A percentile compares a stretch with the other conserved stretches of the same genome.
These are phyloP conservation scores for Neocloeon triangulifer DNA, from an alignment of 1,140 invertebrate genomes.

Conservation along the genomic window DNA sequence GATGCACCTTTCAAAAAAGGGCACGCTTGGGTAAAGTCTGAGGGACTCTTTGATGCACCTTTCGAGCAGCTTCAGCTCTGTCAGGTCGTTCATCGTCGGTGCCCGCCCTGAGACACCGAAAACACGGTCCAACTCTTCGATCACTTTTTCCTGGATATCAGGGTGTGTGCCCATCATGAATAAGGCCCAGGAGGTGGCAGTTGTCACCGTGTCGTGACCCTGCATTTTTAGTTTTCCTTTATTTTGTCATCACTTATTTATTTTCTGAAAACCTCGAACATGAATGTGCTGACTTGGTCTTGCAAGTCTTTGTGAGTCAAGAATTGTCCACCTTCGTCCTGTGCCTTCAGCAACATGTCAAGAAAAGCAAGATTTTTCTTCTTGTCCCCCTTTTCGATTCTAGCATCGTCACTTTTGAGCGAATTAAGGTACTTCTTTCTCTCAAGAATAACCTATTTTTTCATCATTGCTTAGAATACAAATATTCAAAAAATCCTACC, in stretches of 20 bases:
- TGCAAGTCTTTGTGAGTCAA: slow-evolving; percentile 23
- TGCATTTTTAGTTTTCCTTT: slow-evolving; percentile 10
- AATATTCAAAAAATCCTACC: too few relatives aligned
- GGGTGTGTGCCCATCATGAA: slow-evolving; percentile 34
- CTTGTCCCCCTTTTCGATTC: too few relatives aligned
- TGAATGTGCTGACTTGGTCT: slow-evolving; percentile 23
- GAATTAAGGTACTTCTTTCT: too few relatives aligned
- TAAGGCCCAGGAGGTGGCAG: slow-evolving; percentile 30
- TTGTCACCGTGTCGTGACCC: slow-evolving; percentile 50
- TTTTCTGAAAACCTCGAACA: slow-evolving; percentile 24
- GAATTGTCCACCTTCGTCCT: slow-evolving; percentile 14
- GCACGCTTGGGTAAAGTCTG: slow-evolving; percentile 36
- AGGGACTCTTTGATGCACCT: slow-evolving; percentile 35
- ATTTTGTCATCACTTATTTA: too few relatives aligned
- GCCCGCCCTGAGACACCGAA: slow-evolving; percentile 13
- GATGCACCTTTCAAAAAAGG: slow-evolving; percentile 23
- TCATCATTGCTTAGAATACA: too few relatives aligned
- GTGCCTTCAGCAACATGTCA: slow-evolving; percentile 28
- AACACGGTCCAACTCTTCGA: slow-evolving; percentile 15
- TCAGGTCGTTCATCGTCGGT: slow-evolving; percentile 21
- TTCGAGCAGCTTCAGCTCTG: slow-evolving; percentile 32
- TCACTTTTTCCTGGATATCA: slow-evolving; percentile 17
- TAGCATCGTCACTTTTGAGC: too few relatives aligned
- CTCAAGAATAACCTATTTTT: too few relatives aligned
- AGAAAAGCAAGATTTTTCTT: slow-evolving; percentile 29